Base-by-base conservation (phyloP, 2,797 vertebrate species). In the Notamacropus eugenii region DNA sequence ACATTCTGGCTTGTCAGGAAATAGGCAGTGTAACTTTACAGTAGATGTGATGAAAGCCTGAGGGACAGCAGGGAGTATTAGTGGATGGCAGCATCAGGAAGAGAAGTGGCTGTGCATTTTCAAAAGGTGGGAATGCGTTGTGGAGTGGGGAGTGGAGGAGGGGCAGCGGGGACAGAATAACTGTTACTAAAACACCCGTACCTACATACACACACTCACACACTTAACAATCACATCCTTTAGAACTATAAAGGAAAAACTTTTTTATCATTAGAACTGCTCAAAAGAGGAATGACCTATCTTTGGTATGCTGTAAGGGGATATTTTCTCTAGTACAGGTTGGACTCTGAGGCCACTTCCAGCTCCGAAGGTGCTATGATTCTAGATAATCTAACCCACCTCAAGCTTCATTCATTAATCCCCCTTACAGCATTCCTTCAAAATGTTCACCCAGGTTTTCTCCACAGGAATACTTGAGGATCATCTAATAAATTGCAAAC, bases 1-100 rank as follows among this genome's bases (percentile, higher is more conserved):
- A 96, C 46, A 56, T 93, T 90, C 29, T 92, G 96, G 91, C 27
- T 97, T 96, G 93, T 74, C 96, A 92, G 94, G 22, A 97, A 98
- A 95, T 96, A 94, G 92, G 93, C 1, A 0, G 55, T 93, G 54
- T 94, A 97, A 97, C n/a, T 96, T 82, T 82, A 82, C 40, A 46
- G 40, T 46, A 82, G 40, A 46, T 82, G 74, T 46, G 40, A 82
- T 24, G 40, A 40, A 40, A 82, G 40, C 40, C 74, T 46, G 40
- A 82, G n/a, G 62, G 62, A 74, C 11, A 29, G 19, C 6, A 40
- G n/a, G 19, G 40, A 82, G 46, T 46, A 46, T 82, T 27, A 46
- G 40, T 82, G 22, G 74, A 82, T 74, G 2, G 3, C 40, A 24
- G 19, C 22, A 24, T 0, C 46, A 82, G 40, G 40, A 82, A 82